Evolutionary conservation across 2,113 vertebrate genomes (phyloP), one percentile per base, ranked within the genome.

Genomic region (Melospiza melodia): DNA sequence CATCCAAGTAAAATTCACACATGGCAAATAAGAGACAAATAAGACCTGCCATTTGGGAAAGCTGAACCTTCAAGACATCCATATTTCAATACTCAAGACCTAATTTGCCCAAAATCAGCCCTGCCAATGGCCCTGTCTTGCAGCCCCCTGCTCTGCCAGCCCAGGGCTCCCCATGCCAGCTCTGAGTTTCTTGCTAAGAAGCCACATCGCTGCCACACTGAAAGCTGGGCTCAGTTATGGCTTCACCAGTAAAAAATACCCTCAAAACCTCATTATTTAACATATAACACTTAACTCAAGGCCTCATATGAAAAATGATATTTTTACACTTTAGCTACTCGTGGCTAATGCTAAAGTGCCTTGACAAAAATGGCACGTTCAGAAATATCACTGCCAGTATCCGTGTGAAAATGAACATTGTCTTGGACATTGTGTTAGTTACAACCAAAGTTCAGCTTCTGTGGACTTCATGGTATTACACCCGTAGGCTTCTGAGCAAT

Each of bases 211-310:
- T 75, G 57, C 20, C 71, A 71, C 31, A 28, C 20, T 5, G 8
- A 88, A 28, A 86, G 33, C 24, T 93, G 48, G 30, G 44, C 59
- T 93, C 49, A 62, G 33, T n/a, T 69, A 41, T 39, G 22, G 10
- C 54, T 76, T 71, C 43, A 76, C 8, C 0, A 0, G 10, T 80
- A 44, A 94, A 74, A 94, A 58, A 57, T 9, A 73, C 55, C 65
- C 55, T 83, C 59, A 66, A 84, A 94, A 41, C 30, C 62, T 84
- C 57, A 80, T 93, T 94, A 84, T 28, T 94, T 90, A 87, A 84
- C 85, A 81, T 73, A 39, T 94, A 35, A 16, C 57, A 58, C 22
- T 35, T 58, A 58, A 58, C 59, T 52, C 51, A 52, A 16, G 51
- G 21, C 59, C 55, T 93, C 46, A 51, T 46, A 57, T 20, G 59